Evolutionary conservation across 1,140 invertebrate genomes (phyloP).

Genomic region (Dolichoris vasculosae): DNA sequence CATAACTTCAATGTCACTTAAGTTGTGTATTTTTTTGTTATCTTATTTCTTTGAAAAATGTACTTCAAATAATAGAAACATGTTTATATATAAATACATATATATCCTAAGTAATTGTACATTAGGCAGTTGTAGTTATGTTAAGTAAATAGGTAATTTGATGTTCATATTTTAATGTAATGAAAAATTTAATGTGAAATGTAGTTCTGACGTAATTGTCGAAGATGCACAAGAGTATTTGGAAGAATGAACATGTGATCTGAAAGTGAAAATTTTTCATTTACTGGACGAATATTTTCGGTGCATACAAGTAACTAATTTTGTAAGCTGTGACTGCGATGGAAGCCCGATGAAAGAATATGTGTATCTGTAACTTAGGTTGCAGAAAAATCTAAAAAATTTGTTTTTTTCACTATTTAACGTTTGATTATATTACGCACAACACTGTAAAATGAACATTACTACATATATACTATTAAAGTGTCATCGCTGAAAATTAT

Average conservation of each 20-base stretch:
- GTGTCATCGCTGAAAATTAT: conserved; percentile 21
- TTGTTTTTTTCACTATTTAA: conserved; percentile 34
- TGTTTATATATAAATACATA: conserved; percentile 6
- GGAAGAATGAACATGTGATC: conserved; percentile 44
- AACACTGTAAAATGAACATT: conserved; percentile 42
- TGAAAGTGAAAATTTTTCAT: conserved; percentile 43
- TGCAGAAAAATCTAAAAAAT: conserved; percentile 27
- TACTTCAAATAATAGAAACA: conserved; percentile 22
- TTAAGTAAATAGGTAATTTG: conserved; percentile 43
- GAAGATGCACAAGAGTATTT: conserved; percentile 43
- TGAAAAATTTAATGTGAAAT: conserved; percentile 45
- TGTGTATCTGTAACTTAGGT: conserved; percentile 24
- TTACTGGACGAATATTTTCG: conserved; percentile 35
- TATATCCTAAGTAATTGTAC: conserved; percentile 23
- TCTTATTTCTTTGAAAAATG: background rate
- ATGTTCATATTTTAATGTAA: conserved; percentile 45
- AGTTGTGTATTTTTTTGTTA: background rate
- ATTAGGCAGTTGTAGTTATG: conserved; percentile 48
- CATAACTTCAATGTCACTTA: conserved; percentile 24
- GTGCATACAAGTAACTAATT: conserved; percentile 48
- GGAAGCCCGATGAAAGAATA: conserved; percentile 15
- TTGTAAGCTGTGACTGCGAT: conserved; percentile 48
- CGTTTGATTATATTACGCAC: conserved; percentile 34
- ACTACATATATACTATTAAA: conserved; percentile 35
- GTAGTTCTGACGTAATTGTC: conserved; percentile 36